Conservation (phyloP, 1,140 invertebrate genomes). For the Dryas iulia region DNA sequence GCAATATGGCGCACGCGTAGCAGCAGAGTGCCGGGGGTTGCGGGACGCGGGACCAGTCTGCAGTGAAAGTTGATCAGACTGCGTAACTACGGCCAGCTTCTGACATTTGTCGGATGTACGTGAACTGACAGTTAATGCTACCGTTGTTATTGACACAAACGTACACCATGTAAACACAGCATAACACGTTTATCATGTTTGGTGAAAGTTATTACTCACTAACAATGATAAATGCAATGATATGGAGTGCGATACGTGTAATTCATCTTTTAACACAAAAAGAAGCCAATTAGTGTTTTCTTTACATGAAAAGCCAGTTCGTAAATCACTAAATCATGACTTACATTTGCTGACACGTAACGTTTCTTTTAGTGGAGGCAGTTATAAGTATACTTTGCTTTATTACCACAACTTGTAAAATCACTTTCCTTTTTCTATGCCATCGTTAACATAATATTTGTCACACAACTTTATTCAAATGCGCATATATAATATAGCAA, state of each 20-base stretch:
- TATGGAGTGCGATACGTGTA: conserved; percentile 3
- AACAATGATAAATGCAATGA: conserved; percentile 14
- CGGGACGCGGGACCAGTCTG: conserved; percentile 37
- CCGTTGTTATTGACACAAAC: conserved; percentile 27
- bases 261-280: conserved; percentile 2
- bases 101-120: conserved; percentile 53
- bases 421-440: conserved; percentile 21
- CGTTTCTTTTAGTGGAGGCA: not conserved
- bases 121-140: conserved; percentile 40
- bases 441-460: conserved; percentile 15
- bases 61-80: conserved; percentile 59
- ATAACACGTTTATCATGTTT: conserved; percentile 25
- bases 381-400: not conserved
- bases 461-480: conserved; percentile 5
- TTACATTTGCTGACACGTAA: not conserved
- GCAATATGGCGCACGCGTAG: conserved; percentile 29
- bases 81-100: conserved; percentile 39
- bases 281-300: conserved; percentile 2
- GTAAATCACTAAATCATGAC: not conserved
- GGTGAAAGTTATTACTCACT: conserved; percentile 35
- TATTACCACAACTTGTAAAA: conserved; percentile 17
- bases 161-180: conserved; percentile 17
- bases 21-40: conserved; percentile 19
- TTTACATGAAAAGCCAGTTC: conserved; percentile 1
- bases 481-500: not conserved